Conservation (phyloP, 2,113 vertebrate species). For the Brachyhypopomus occidentalis region DNA sequence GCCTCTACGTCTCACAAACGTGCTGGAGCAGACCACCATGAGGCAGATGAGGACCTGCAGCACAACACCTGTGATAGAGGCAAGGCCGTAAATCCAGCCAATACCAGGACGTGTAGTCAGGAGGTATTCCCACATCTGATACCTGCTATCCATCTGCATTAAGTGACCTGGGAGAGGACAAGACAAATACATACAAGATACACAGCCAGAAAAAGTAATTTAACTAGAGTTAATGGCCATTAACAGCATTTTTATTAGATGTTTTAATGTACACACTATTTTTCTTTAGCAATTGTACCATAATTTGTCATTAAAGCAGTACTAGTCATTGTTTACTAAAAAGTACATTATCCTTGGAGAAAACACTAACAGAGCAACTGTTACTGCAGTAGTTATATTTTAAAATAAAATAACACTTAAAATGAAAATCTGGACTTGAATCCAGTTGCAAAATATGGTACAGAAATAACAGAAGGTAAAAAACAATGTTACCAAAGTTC, state of each 20-base stretch:
- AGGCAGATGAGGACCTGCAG: conserved; percentile 77
- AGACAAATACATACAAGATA: background rate
- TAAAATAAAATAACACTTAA: too few species aligned
- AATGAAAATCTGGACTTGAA: too few species aligned
- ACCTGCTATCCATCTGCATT: conserved; percentile 38
- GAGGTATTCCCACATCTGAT: conserved; percentile 78
- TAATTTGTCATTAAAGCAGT: background rate
- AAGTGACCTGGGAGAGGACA: conserved; percentile 64
- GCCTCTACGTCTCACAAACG: conserved; percentile 80
- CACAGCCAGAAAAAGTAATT: background rate
- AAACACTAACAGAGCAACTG: too few species aligned
- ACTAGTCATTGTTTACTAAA: background rate
- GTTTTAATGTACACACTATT: background rate
- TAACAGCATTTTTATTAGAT: background rate
- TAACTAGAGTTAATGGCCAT: background rate
- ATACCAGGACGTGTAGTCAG: conserved; percentile 74
- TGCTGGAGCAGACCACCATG: conserved; percentile 81
- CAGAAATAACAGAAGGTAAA: too few species aligned
- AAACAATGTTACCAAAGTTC: conserved; percentile 75
- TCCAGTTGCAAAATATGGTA: too few species aligned
- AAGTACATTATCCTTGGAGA: too few species aligned
- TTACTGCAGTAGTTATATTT: too few species aligned
- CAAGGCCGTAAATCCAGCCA: conserved; percentile 77
- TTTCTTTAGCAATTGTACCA: background rate
- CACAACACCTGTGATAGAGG: conserved; percentile 75